These are phyloP conservation scores for Penaeus indicus DNA, from an alignment of 1,140 invertebrate genomes.

Conservation along the genomic window DNA sequence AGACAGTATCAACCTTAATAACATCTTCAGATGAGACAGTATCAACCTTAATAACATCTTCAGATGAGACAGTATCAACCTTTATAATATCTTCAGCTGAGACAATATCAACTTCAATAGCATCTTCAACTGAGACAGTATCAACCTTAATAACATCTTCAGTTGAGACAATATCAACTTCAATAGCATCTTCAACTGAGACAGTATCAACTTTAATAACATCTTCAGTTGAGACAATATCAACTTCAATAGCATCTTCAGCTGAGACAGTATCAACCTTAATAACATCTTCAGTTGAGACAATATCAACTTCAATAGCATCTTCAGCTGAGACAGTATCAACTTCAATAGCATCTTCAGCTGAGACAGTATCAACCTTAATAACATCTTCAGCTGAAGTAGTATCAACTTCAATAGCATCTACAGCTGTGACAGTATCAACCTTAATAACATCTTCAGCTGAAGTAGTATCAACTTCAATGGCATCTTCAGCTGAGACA, in stretches of 20 bases:
- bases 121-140: no score
- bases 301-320: neutral
- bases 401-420: neutral
- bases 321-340: neutral
- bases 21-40: neutral
- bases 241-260: neutral
- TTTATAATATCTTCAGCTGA: no score
- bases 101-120: no score
- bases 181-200: no score
- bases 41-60: neutral
- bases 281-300: neutral
- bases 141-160: neutral
- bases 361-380: neutral
- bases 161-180: neutral
- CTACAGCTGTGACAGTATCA: neutral
- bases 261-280: neutral
- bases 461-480: neutral
- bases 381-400: no score
- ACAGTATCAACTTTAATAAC: no score
- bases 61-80: neutral
- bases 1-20: neutral
- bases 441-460: neutral
- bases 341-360: neutral
- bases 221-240: neutral
- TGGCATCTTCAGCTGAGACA: neutral